These are phyloP conservation scores for Heteropelma amictum DNA, from an alignment of 2,888 invertebrate species.

Conservation along the genomic window DNA sequence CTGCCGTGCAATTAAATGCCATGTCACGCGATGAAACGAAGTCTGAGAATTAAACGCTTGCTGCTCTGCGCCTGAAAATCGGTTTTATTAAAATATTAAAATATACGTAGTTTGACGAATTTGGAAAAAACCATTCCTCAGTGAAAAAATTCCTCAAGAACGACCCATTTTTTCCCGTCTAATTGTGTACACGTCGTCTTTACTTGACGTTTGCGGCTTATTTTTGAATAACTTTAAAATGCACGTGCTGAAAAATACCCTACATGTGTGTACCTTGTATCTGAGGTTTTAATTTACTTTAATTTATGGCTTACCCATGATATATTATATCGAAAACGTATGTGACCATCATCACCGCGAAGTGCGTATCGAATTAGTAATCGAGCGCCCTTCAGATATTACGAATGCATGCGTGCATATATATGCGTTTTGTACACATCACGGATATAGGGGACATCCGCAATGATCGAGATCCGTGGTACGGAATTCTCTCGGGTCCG, in stretches of 20 bases:
- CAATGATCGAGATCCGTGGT: conserved; percentile 6
- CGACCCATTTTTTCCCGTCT: too few species aligned
- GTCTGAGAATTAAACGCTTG: too few species aligned
- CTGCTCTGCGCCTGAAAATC: too few species aligned
- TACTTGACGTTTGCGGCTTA: too few species aligned
- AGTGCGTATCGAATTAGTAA: conserved; percentile 17
- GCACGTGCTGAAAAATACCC: not conserved
- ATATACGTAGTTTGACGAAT: too few species aligned
- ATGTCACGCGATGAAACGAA: too few species aligned
- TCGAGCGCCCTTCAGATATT: conserved; percentile 15
- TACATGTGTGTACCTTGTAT: too few species aligned
- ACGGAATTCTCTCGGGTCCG: conserved; percentile 16
- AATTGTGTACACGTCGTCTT: too few species aligned
- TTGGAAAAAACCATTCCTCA: too few species aligned
- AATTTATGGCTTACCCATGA: not conserved
- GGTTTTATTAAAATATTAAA: too few species aligned
- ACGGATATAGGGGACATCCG: not conserved
- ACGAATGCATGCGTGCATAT: conserved; percentile 2
- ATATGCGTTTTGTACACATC: not conserved
- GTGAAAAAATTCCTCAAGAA: too few species aligned
- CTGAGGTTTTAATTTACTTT: not conserved
- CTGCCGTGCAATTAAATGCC: too few species aligned
- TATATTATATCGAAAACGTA: not conserved
- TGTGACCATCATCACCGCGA: not conserved
- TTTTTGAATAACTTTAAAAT: not conserved